phyloP scores from a whole-genome alignment of 2,888 invertebrate genomes.

The Myopa testacea region DNA sequence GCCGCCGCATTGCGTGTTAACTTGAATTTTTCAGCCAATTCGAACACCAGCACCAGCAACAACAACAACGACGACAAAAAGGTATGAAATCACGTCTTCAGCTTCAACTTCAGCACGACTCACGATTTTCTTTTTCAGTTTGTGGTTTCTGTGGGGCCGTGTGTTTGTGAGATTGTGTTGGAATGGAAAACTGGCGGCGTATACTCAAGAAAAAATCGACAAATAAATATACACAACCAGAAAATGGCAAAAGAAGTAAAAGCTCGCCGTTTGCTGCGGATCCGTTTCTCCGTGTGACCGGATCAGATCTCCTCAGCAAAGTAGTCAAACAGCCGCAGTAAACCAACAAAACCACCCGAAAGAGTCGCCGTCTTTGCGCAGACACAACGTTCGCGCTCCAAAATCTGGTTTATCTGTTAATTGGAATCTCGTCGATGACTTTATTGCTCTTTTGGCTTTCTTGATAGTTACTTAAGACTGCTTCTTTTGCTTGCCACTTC shows the following conservation, averaged over 20 bases:
- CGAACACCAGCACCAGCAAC: slow-evolving; percentile 31
- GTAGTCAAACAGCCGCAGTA: neutral
- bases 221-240: slow-evolving; percentile 12
- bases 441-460: neutral
- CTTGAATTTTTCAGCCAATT: slow-evolving; percentile 48
- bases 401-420: slow-evolving; percentile 32
- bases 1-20: slow-evolving; percentile 49
- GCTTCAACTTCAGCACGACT: slow-evolving; percentile 28
- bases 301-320: neutral
- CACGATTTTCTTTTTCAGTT: slow-evolving; percentile 38
- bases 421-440: slow-evolving; percentile 21
- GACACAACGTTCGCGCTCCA: slow-evolving; percentile 3
- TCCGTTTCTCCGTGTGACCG: slow-evolving; percentile 14
- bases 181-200: slow-evolving; percentile 18
- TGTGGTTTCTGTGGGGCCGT: slow-evolving; percentile 2
- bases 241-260: slow-evolving; percentile 3
- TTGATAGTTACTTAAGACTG: neutral
- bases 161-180: neutral
- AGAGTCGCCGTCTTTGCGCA: neutral
- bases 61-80: slow-evolving; percentile 7
- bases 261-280: neutral
- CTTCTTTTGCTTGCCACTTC: neutral
- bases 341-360: too few relatives aligned
- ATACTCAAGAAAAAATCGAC: slow-evolving; percentile 18
- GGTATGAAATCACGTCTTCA: slow-evolving; percentile 37